phyloP scores from a whole-genome alignment of 2,797 vertebrate species.

The Pangasius larnaudii region DNA sequence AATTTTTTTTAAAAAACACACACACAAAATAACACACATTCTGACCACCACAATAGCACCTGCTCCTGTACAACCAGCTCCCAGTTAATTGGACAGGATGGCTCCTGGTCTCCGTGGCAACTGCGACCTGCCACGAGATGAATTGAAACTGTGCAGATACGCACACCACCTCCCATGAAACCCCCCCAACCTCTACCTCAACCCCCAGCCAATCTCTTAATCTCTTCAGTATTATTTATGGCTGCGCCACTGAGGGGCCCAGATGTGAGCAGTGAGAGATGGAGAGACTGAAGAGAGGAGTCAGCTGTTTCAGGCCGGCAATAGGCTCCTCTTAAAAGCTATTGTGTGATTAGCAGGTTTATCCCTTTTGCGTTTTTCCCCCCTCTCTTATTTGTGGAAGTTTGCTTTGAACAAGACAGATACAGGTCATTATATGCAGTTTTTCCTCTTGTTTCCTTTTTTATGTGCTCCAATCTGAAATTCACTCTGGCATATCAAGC shows the following conservation, averaged over 20 bases:
- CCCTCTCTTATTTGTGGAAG: background rate
- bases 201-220: conserved; percentile 74
- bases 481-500: conserved; percentile 40
- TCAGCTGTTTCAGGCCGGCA: conserved; percentile 65
- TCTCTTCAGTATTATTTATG: conserved; percentile 77
- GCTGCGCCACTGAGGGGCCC: conserved; percentile 64
- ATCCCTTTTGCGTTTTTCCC: conserved; percentile 32
- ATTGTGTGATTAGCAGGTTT: conserved; percentile 58
- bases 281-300: conserved; percentile 31
- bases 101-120: conserved; percentile 76
- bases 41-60: conserved; percentile 22
- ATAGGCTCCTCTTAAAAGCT: conserved; percentile 50
- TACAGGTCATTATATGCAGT: conserved; percentile 17
- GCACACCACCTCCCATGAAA: conserved; percentile 23
- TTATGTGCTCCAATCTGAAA: conserved; percentile 26
- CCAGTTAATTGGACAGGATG: conserved; percentile 75
- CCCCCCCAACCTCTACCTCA: conserved; percentile 15
- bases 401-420: conserved; percentile 21
- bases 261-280: conserved; percentile 65
- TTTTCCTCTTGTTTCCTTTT: background rate
- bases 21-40: conserved; percentile 33
- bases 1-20: background rate
- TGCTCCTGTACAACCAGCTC: conserved; percentile 49
- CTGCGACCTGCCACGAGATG: conserved; percentile 71
- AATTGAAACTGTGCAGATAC: conserved; percentile 64